These are phyloP conservation scores for Callyntrura sp. DNA, from an alignment of 2,888 invertebrate species.

Conservation along the genomic window DNA sequence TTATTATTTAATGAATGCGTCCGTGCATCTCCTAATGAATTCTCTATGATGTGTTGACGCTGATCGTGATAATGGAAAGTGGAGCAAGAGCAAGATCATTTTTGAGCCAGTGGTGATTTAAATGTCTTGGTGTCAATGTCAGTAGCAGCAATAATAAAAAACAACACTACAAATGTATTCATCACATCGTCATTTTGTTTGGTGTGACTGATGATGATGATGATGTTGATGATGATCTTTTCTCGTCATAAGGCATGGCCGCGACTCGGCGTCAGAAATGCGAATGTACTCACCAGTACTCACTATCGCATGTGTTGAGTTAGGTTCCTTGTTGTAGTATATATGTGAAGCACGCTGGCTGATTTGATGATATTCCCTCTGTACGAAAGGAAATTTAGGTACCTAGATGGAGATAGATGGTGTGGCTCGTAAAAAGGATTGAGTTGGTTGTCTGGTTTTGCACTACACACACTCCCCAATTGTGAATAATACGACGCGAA, in stretches of 20 bases:
- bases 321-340: slow-evolving; percentile 20
- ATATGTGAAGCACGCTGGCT: neutral
- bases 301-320: slow-evolving; percentile 9
- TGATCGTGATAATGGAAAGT: slow-evolving; percentile 55
- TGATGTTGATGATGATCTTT: neutral
- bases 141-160: slow-evolving; percentile 56
- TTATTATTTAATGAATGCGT: slow-evolving; percentile 19
- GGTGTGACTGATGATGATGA: neutral
- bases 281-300: neutral
- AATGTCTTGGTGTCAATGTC: slow-evolving; percentile 72
- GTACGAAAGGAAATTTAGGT: neutral
- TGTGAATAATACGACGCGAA: neutral
- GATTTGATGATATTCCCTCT: neutral
- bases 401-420: no score
- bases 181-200: slow-evolving; percentile 5
- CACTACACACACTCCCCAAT: neutral
- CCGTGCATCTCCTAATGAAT: slow-evolving; percentile 28
- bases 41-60: slow-evolving; percentile 4
- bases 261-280: neutral
- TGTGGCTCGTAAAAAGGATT: no score
- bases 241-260: neutral
- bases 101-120: slow-evolving; percentile 59
- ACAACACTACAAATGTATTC: neutral
- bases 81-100: slow-evolving; percentile 63
- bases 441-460: neutral